These are phyloP conservation scores for Tachysurus vachellii DNA, from an alignment of 2,113 vertebrate genomes.

Conservation along the genomic window DNA sequence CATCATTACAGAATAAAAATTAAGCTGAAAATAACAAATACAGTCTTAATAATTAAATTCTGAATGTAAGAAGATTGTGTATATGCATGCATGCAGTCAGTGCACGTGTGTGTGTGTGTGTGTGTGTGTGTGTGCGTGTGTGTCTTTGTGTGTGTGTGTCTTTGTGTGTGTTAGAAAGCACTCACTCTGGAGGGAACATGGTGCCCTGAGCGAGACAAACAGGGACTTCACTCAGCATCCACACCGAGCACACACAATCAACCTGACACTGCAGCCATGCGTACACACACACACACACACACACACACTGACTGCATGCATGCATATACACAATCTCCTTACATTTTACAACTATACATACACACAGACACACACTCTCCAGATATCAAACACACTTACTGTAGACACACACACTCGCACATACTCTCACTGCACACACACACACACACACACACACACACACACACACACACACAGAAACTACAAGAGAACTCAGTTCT, in stretches of 20 bases:
- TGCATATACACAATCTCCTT: constrained; percentile 30
- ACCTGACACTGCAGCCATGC: constrained; percentile 34
- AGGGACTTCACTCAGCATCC: constrained; percentile 51
- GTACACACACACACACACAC: constrained; percentile 43
- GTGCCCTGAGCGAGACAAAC: constrained; percentile 56
- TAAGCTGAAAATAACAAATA: too few relatives aligned
- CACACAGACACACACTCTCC: constrained; percentile 9
- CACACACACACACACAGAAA: constrained; percentile 36
- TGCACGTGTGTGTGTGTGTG: too few relatives aligned
- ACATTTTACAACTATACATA: background rate
- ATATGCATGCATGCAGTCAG: too few relatives aligned
- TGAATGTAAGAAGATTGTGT: too few relatives aligned
- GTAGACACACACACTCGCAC: constrained; percentile 23
- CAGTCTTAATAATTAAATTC: too few relatives aligned
- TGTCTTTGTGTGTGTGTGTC: constrained; percentile 44
- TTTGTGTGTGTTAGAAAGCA: constrained; percentile 67
- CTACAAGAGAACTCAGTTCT: background rate
- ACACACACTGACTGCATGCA: constrained; percentile 22
- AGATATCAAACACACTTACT: constrained; percentile 6
- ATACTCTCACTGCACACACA: background rate
- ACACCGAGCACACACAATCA: constrained; percentile 46
- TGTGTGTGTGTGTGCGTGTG: background rate
- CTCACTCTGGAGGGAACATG: constrained; percentile 67
- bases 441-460: constrained; percentile 5
- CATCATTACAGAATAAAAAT: too few relatives aligned